Conservation (phyloP, 2,113 vertebrate genomes). For the Ophthalmolycus amberensis region DNA sequence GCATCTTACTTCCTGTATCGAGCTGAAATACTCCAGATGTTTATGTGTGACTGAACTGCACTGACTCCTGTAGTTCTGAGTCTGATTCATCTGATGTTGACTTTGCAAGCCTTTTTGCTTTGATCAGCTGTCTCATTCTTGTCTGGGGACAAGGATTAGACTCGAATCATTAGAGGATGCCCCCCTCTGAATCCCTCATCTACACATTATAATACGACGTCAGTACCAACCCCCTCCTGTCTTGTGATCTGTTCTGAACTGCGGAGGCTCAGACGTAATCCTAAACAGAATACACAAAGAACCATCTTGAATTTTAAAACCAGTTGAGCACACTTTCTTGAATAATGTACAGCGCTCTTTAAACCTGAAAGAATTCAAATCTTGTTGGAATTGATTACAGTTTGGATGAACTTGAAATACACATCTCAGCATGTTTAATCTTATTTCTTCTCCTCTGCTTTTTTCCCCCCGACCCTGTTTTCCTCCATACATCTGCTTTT, state of each 20-base stretch:
- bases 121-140: constrained; percentile 55
- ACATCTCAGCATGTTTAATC: constrained; percentile 1
- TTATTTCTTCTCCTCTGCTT: constrained; percentile 1
- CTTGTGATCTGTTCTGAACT: constrained; percentile 39
- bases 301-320: constrained; percentile 34
- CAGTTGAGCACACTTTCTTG: constrained; percentile 23
- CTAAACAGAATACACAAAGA: constrained; percentile 44
- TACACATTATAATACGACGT: constrained; percentile 48
- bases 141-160: constrained; percentile 45
- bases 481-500: background rate
- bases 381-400: background rate
- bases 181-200: constrained; percentile 46
- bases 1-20: background rate
- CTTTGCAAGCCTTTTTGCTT: constrained; percentile 27
- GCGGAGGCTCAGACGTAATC: constrained; percentile 50
- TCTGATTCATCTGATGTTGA: constrained; percentile 33
- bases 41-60: background rate
- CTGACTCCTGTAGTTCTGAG: background rate
- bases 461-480: background rate
- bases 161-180: constrained; percentile 16
- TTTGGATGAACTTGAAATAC: background rate
- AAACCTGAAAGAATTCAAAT: background rate
- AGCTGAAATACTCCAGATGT: constrained; percentile 16
- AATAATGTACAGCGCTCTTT: background rate
- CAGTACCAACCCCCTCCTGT: constrained; percentile 4